Evolutionary conservation across 2,113 vertebrate genomes (phyloP), one percentile per base, ranked within the genome.

Genomic region (Castor canadensis): DNA sequence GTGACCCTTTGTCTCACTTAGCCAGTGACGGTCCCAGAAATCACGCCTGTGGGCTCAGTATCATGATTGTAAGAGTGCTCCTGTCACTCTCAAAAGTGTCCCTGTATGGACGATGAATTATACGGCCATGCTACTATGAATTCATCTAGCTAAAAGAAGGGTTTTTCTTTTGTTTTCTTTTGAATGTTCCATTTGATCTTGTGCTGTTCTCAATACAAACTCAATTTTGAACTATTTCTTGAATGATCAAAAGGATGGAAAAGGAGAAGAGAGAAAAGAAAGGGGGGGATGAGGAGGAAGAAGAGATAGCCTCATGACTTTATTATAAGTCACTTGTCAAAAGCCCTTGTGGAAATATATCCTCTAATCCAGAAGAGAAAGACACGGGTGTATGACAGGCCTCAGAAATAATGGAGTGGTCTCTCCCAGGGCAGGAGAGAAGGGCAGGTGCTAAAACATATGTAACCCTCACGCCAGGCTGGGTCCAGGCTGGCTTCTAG

Each of bases 21-120:
- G 43, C 77, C 35, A 0, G 1, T n/a, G 49, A 75, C 3, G 16
- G 35, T 30, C 45, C 94, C 52, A 40, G 40, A 62, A 90, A 40
- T 22, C 17, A 38, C 3, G 9, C 5, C 56, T 79, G 43, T 26
- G 4, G 6, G 60, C 38, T 66, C 40, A 5, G 60, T 11, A 43
- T 28, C 6, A 0, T 20, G 15, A 49, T 10, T 52, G 0, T 6
- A 40, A n/a, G 30, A 62, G n/a, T 15, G 7, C 1, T 35, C 7
- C 17, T 47, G 7, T 4, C 32, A 5, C 22, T 58, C 71, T 24
- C 1, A 0, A 38, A 62, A 35, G 5, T 16, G 6, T 24, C 77
- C 75, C 13, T 5, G 24, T 22, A 20, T 89, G 43, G n/a, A 15
- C 40, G 20, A 7, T 24, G 26, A 69, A 32, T 69, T 6, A 15